Evolutionary conservation across 2,113 vertebrate species (phyloP).

Genomic region (Saguinus midas): DNA sequence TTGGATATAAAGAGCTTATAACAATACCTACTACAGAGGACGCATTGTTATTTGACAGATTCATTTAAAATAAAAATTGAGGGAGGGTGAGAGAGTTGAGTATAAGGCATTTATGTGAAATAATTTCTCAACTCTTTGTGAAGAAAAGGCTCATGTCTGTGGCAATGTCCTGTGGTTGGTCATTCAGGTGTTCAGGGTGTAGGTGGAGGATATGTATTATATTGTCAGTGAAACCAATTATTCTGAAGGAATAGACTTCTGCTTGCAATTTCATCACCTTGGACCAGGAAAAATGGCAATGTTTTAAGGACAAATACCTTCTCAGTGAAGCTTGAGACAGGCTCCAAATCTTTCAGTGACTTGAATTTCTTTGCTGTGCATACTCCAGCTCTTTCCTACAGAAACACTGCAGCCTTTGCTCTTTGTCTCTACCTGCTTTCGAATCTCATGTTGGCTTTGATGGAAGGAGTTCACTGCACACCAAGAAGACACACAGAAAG

Average conservation of each 20-base stretch:
- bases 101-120: not conserved
- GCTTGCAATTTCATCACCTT: not conserved
- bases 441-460: not conserved
- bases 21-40: not conserved
- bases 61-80: conserved; percentile 34
- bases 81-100: not conserved
- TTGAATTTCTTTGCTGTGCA: not conserved
- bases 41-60: not conserved
- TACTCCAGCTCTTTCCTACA: not conserved
- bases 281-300: not conserved
- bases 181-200: not conserved
- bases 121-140: not conserved
- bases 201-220: not conserved
- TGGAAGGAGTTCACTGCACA: not conserved
- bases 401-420: not conserved
- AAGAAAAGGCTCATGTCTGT: not conserved
- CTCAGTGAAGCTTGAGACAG: not conserved
- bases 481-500: not conserved
- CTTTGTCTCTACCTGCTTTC: not conserved
- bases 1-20: not conserved
- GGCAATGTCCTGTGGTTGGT: not conserved
- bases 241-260: not conserved
- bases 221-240: not conserved
- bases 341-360: not conserved
- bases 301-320: not conserved